Base-by-base conservation (phyloP, 2,113 vertebrate species). In the Saccopteryx bilineata region DNA sequence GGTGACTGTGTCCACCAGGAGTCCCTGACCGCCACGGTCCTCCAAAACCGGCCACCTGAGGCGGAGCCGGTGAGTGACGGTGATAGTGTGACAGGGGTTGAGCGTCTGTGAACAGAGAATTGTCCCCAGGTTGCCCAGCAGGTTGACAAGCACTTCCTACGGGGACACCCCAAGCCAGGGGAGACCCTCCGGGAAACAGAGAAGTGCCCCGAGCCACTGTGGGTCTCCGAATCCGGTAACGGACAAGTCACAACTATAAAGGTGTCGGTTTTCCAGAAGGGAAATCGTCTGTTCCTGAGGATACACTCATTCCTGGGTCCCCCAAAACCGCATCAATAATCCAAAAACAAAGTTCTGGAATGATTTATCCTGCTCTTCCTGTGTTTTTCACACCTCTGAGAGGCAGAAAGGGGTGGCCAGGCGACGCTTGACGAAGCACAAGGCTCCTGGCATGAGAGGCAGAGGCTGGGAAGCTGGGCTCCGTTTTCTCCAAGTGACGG, bases 401-500 rank as follows among this genome's bases (percentile, higher is more conserved):
- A 21, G n/a, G 72, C 58, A 28, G 15, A 75, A 23, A 17, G 0
- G 4, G 33, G 18, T 0, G 3, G 74, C 52, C 31, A 0, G 0
- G 15, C 9, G 17, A 54, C 5, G 0, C 0, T 0, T 54, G 52
- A 24, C 1, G 10, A 7, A 31, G 9, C 21, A 18, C 0, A 0
- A 0, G 2, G 15, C 24, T 7, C 15, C 5, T 4, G 26, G 24
- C 10, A 24, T 21, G 15, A 24, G 63, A 50, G 81, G 46, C 4
- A 18, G 69, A 7, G 31, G 5, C 0, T 1, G 2, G 76, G 5
- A 1, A 52, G 14, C 21, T 5, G 8, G 0, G 13, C 10, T 5
- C 72, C 9, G 7, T 52, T 10, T 10, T 12, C 46, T 1, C 21
- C 1, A 1, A 66, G 9, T 0, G 19, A 50, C 21, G 52, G 56